These are phyloP conservation scores for Noctua janthe DNA, from an alignment of 2,888 invertebrate species.

Conservation along the genomic window DNA sequence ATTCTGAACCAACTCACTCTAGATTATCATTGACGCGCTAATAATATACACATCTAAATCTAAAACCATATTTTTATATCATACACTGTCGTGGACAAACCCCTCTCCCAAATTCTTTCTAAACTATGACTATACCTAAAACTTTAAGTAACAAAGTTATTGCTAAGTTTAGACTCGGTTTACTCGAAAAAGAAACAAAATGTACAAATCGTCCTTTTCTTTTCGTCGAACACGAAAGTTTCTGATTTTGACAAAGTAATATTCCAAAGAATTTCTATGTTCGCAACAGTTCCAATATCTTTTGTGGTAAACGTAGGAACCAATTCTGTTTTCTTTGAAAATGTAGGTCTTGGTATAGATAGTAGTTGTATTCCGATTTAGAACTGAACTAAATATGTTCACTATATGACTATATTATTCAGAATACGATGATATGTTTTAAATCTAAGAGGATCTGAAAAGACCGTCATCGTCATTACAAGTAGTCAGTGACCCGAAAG, in stretches of 20 bases:
- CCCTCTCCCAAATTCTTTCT: background rate
- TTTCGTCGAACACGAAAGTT: slow-evolving; percentile 22
- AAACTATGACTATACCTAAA: background rate
- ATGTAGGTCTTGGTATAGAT: slow-evolving; percentile 6
- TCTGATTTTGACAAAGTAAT: slow-evolving; percentile 46
- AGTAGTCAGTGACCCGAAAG: background rate
- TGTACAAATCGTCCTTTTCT: background rate
- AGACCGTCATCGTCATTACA: background rate
- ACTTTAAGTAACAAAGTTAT: background rate
- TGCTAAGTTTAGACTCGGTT: background rate
- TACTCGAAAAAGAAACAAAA: slow-evolving; percentile 7
- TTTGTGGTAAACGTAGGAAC: slow-evolving; percentile 36
- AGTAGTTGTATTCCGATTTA: slow-evolving; percentile 11
- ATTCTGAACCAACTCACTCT: too few species aligned
- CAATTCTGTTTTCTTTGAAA: slow-evolving; percentile 35
- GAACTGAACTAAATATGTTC: background rate
- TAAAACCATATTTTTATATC: too few species aligned
- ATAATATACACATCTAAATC: background rate
- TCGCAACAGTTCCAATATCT: slow-evolving; percentile 39
- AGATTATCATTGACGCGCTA: too few species aligned
- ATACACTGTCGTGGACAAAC: background rate
- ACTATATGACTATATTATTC: background rate
- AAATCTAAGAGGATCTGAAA: background rate
- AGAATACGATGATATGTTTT: background rate
- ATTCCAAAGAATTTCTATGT: slow-evolving; percentile 13